Evolutionary conservation across 2,888 invertebrate species (phyloP).

Genomic region (Torymus texanus): DNA sequence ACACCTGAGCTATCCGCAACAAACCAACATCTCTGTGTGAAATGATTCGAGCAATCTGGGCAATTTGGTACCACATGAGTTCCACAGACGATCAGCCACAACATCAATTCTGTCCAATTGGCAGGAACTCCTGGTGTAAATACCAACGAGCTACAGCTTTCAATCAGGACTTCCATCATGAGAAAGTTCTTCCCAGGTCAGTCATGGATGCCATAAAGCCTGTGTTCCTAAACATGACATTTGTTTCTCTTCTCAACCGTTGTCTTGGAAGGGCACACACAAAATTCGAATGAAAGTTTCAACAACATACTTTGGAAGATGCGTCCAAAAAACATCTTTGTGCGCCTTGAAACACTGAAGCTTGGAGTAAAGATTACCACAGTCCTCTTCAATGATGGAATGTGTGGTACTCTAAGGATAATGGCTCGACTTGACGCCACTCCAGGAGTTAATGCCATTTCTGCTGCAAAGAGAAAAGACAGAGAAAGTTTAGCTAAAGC

Average conservation of each 20-base stretch:
- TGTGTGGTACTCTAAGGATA: not conserved
- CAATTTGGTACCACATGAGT: too few species aligned
- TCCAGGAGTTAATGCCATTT: not conserved
- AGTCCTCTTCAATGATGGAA: not conserved
- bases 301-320: not conserved
- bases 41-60: too few species aligned
- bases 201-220: not conserved
- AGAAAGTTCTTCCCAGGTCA: not conserved
- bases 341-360: not conserved
- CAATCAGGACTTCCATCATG: not conserved
- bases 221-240: not conserved
- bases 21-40: too few species aligned
- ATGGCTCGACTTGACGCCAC: not conserved
- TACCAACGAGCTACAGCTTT: not conserved
- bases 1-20: too few species aligned
- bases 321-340: not conserved
- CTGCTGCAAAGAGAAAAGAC: not conserved
- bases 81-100: not conserved
- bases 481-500: not conserved
- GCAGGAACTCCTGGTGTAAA: not conserved
- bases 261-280: not conserved
- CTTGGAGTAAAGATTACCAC: not conserved
- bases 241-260: not conserved
- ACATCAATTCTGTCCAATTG: slow-evolving; percentile 5
- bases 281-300: slow-evolving; percentile 12